Percentiles rank a stretch among this genome's conserved stretches.
phyloP scores from a whole-genome alignment of 1,140 invertebrate genomes.

The Mycetomoellerius zeteki region DNA sequence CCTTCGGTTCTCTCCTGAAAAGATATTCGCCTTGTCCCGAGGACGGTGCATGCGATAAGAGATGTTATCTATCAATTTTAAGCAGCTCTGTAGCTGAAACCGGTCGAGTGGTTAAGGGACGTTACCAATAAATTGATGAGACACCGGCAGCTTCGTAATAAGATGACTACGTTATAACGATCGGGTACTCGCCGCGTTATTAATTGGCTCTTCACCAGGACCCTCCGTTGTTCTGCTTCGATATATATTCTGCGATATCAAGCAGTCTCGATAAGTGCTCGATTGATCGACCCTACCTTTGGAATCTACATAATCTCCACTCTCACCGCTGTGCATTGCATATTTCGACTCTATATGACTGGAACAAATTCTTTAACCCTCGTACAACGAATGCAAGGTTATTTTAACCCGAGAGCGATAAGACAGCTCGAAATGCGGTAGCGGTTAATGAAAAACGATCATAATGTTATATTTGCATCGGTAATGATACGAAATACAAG shows the following conservation, averaged over 20 bases:
- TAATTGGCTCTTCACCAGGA: conserved; percentile 76
- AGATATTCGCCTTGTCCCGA: conserved; percentile 41
- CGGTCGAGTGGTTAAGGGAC: conserved; percentile 75
- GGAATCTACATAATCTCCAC: conserved; percentile 9
- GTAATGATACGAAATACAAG: too few relatives aligned
- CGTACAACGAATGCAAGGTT: too few relatives aligned
- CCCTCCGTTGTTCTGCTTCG: conserved; percentile 64
- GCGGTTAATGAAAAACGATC: too few relatives aligned
- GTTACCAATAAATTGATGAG: conserved; percentile 80
- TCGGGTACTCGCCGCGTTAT: conserved; percentile 75
- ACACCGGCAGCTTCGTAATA: conserved; percentile 73
- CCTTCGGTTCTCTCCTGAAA: conserved; percentile 26
- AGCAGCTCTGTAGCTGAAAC: conserved; percentile 78
- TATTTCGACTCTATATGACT: background rate
- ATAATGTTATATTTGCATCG: too few relatives aligned
- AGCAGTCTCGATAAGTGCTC: conserved; percentile 66
- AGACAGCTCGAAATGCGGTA: too few relatives aligned
- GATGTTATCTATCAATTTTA: conserved; percentile 78
- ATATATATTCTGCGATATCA: conserved; percentile 74
- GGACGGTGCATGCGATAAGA: conserved; percentile 43
- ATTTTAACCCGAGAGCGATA: too few relatives aligned
- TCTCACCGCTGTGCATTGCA: conserved; percentile 9
- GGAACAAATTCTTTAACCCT: background rate
- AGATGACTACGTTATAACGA: conserved; percentile 78
- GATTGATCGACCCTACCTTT: conserved; percentile 58